Percentiles rank a stretch among this genome's conserved stretches.
phyloP scores from a whole-genome alignment of 2,797 vertebrate species.

The Channallabes apus region DNA sequence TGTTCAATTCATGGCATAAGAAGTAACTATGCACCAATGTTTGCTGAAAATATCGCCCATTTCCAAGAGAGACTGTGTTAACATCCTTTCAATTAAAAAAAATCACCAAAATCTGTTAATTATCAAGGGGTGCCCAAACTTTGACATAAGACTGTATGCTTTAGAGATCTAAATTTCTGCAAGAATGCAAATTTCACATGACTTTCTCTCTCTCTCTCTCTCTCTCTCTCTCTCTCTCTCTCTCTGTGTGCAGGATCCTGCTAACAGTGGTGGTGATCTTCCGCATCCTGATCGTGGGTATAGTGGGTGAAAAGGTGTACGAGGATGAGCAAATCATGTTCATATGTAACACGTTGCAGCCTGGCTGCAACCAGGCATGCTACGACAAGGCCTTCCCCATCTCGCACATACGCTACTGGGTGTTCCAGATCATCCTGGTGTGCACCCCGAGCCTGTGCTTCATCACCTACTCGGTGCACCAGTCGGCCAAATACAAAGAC shows the following conservation, averaged over 20 bases:
- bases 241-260: slow-evolving; percentile 79
- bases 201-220: neutral
- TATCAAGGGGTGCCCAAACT: too few species aligned
- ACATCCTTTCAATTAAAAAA: too few species aligned
- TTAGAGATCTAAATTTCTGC: neutral
- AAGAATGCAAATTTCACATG: neutral
- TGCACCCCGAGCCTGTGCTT: slow-evolving; percentile 87
- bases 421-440: slow-evolving; percentile 87
- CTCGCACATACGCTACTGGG: slow-evolving; percentile 90
- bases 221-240: too few species aligned
- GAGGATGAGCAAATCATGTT: slow-evolving; percentile 92
- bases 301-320: slow-evolving; percentile 89
- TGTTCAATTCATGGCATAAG: too few species aligned
- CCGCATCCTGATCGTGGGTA: slow-evolving; percentile 89
- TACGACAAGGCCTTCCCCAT: slow-evolving; percentile 91
- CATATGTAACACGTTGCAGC: slow-evolving; percentile 89
- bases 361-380: slow-evolving; percentile 89
- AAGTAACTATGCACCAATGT: too few species aligned
- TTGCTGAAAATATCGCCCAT: too few species aligned
- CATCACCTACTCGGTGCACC: slow-evolving; percentile 87
- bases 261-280: slow-evolving; percentile 93
- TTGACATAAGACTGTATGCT: neutral
- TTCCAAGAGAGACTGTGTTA: too few species aligned
- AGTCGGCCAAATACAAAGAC: slow-evolving; percentile 82
- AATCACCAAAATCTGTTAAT: too few species aligned